Conservation (phyloP, 2,113 vertebrate species). For the Hassar affinis region DNA sequence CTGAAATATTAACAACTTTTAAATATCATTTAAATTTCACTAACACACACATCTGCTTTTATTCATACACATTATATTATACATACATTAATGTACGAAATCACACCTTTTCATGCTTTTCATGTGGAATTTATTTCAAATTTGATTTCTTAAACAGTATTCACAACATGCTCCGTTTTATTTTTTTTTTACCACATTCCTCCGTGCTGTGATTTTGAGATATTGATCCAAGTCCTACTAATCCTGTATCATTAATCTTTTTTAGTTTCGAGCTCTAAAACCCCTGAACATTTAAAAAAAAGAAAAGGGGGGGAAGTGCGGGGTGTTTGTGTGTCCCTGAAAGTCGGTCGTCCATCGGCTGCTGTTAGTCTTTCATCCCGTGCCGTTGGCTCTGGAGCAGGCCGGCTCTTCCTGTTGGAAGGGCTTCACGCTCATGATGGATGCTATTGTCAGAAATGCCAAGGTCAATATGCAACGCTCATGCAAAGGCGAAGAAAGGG, state of each 20-base stretch:
- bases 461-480: conserved; percentile 90
- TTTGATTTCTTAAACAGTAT: neutral
- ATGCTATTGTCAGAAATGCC: conserved; percentile 96
- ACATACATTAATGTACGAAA: neutral
- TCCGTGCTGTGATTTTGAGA: conserved; percentile 43
- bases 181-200: conserved; percentile 11
- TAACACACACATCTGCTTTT: neutral
- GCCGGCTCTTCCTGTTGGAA: conserved; percentile 83
- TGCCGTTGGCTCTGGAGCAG: conserved; percentile 85
- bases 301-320: conserved; percentile 37
- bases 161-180: neutral
- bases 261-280: conserved; percentile 40
- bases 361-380: conserved; percentile 86
- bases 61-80: too few species aligned
- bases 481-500: conserved; percentile 39
- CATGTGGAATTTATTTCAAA: neutral
- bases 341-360: conserved; percentile 86
- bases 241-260: conserved; percentile 63
- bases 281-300: conserved; percentile 60
- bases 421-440: conserved; percentile 88
- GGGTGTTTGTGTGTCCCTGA: conserved; percentile 79
- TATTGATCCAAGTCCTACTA: conserved; percentile 61
- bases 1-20: too few species aligned
- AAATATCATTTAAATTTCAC: too few species aligned
- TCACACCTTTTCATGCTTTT: neutral